These are phyloP conservation scores for Corythoichthys intestinalis DNA, from an alignment of 2,113 vertebrate genomes.

Conservation along the genomic window DNA sequence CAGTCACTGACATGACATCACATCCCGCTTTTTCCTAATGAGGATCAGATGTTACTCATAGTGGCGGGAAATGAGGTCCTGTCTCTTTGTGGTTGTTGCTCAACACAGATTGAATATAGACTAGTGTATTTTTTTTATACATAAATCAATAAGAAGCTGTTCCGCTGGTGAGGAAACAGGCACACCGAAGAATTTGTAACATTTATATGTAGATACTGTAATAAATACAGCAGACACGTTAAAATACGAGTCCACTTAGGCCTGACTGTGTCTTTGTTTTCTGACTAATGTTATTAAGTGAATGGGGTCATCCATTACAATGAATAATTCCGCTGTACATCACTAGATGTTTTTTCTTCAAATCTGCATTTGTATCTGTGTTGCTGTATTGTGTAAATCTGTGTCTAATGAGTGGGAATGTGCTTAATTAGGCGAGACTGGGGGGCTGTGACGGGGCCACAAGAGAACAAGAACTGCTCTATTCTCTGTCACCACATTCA, in stretches of 20 bases:
- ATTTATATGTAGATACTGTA: too few species aligned
- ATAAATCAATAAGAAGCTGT: too few species aligned
- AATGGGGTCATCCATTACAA: not conserved
- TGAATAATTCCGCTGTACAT: not conserved
- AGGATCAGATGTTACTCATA: constrained; percentile 15
- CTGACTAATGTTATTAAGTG: constrained; percentile 46
- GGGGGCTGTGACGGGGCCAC: constrained; percentile 17
- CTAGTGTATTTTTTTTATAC: too few species aligned
- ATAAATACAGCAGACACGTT: too few species aligned
- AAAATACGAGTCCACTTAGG: not conserved
- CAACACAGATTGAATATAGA: not conserved
- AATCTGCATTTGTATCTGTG: not conserved
- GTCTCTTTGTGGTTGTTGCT: not conserved
- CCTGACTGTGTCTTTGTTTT: constrained; percentile 29
- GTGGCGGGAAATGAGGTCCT: constrained; percentile 31
- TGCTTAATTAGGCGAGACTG: constrained; percentile 45
- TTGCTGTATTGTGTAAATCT: constrained; percentile 18
- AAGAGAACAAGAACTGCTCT: constrained; percentile 55
- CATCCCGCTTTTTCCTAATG: constrained; percentile 39
- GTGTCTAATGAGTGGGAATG: constrained; percentile 58
- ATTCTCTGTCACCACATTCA: constrained; percentile 42
- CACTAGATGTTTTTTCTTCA: not conserved
- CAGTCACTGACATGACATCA: constrained; percentile 39
- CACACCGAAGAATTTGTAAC: too few species aligned
- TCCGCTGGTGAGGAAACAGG: too few species aligned